These are phyloP conservation scores for Lipophrys pholis DNA, from an alignment of 2,113 vertebrate genomes.

Conservation along the genomic window DNA sequence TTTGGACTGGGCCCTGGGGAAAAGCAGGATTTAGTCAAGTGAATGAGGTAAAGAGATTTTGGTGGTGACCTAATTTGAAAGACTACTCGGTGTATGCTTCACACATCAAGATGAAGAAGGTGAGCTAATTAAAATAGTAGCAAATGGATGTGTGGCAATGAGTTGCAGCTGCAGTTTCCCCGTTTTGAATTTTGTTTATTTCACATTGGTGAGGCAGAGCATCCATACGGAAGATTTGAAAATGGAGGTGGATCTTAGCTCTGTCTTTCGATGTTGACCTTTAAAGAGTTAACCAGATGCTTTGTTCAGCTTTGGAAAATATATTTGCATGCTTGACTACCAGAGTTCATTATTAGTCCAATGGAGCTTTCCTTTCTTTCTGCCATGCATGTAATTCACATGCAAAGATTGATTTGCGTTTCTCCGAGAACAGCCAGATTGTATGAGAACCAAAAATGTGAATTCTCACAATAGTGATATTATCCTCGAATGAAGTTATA, in stretches of 20 bases:
- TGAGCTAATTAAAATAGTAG: neutral
- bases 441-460: too few species aligned
- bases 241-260: constrained; percentile 1
- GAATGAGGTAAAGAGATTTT: constrained; percentile 20
- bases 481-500: too few species aligned
- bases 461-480: too few species aligned
- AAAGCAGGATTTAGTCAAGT: constrained; percentile 13
- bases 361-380: too few species aligned
- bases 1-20: neutral
- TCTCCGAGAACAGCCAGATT: too few species aligned
- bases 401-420: too few species aligned
- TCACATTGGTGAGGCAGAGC: too few species aligned
- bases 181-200: too few species aligned
- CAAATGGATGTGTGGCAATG: neutral
- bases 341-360: too few species aligned
- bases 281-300: neutral
- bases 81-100: constrained; percentile 4
- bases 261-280: constrained; percentile 19
- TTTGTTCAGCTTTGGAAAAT: constrained; percentile 27
- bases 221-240: neutral
- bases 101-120: neutral
- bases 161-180: neutral
- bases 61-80: constrained; percentile 11
- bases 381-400: too few species aligned
- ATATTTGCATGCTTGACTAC: constrained; percentile 7